These are phyloP conservation scores for Hylomyscus alleni DNA, from an alignment of 2,797 vertebrate genomes.

Conservation along the genomic window DNA sequence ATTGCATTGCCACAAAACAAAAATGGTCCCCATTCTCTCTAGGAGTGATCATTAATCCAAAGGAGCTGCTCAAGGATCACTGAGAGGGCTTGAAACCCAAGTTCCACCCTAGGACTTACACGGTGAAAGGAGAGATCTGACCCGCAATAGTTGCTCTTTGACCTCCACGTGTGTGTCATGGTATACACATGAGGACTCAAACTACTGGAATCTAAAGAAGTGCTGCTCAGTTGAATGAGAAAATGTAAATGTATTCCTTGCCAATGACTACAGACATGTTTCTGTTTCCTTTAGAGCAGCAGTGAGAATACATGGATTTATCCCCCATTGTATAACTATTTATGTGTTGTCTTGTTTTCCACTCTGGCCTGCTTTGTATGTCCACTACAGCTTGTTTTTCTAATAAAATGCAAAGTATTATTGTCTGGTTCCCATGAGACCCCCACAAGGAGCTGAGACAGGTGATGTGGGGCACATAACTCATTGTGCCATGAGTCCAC, in stretches of 20 bases:
- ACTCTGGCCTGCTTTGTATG: constrained; percentile 44
- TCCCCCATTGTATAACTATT: not conserved
- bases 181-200: not conserved
- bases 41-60: constrained; percentile 10
- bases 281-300: constrained; percentile 63
- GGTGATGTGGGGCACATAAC: not conserved
- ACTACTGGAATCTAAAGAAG: not conserved
- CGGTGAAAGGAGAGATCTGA: not conserved
- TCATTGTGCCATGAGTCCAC: not conserved
- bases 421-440: not conserved
- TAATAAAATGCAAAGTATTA: not conserved
- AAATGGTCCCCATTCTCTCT: constrained; percentile 2
- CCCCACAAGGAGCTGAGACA: not conserved
- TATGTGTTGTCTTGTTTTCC: constrained; percentile 1
- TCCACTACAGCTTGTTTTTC: constrained; percentile 21
- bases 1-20: constrained; percentile 4
- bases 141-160: not conserved
- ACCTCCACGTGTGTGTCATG: not conserved
- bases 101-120: not conserved
- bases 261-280: not conserved
- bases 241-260: constrained; percentile 23
- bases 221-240: not conserved
- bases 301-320: constrained; percentile 37
- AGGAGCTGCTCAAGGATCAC: not conserved
- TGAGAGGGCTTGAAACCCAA: not conserved